A percentile compares a stretch with the other conserved stretches of the same genome.
Conservation (phyloP, 2,797 vertebrate species). For the Sandelia bainsii region DNA sequence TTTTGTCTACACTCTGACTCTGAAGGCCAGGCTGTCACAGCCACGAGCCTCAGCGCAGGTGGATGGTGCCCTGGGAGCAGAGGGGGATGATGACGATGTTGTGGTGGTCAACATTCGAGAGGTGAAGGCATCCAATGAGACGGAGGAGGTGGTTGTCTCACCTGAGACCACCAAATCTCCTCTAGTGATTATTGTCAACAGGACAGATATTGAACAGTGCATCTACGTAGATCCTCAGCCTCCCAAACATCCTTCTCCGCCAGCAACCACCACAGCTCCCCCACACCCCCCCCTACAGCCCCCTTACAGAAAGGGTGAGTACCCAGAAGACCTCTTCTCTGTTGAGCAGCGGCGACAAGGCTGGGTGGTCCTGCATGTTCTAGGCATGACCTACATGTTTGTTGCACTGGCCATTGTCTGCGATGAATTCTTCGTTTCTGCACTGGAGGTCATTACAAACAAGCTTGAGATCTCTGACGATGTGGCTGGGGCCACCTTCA, state of each 20-base stretch:
- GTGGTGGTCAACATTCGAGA: slow-evolving; percentile 59
- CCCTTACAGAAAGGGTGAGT: slow-evolving; percentile 84
- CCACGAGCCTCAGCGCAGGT: slow-evolving; percentile 36
- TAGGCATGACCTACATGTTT: slow-evolving; percentile 93
- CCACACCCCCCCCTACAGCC: slow-evolving; percentile 31
- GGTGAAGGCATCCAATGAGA: slow-evolving; percentile 70
- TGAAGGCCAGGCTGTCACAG: slow-evolving; percentile 68
- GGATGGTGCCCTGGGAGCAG: slow-evolving; percentile 11
- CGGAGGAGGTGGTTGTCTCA: slow-evolving; percentile 24
- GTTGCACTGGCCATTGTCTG: slow-evolving; percentile 93
- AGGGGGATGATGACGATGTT: slow-evolving; percentile 16
- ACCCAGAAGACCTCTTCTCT: slow-evolving; percentile 89
- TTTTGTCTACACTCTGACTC: slow-evolving; percentile 83
- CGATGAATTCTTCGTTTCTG: slow-evolving; percentile 94
- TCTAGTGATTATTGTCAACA: slow-evolving; percentile 70
- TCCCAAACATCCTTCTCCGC: slow-evolving; percentile 19
- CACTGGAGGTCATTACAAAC: slow-evolving; percentile 89
- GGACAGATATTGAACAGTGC: slow-evolving; percentile 85
- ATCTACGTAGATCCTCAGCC: slow-evolving; percentile 85
- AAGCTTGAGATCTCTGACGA: slow-evolving; percentile 92
- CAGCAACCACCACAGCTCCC: slow-evolving; percentile 23
- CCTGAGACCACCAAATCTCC: slow-evolving; percentile 44
- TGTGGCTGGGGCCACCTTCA: slow-evolving; percentile 94
- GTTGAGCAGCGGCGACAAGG: slow-evolving; percentile 89
- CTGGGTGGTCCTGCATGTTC: slow-evolving; percentile 89